phyloP scores from a whole-genome alignment of 2,888 invertebrate species.

The Branchellion lobata region DNA sequence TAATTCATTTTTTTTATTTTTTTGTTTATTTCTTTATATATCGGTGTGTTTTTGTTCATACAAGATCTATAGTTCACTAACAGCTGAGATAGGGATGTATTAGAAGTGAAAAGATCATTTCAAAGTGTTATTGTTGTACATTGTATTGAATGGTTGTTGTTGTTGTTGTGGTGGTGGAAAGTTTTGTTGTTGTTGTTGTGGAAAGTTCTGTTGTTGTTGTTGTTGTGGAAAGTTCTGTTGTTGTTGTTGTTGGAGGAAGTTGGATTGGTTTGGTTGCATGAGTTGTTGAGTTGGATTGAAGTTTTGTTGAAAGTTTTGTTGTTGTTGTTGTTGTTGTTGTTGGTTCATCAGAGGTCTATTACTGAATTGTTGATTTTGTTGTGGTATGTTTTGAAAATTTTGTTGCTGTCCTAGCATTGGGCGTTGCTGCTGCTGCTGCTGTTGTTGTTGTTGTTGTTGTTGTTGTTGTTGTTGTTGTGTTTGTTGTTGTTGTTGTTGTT shows the following conservation, averaged over 20 bases:
- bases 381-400: neutral
- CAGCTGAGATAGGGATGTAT: too few relatives aligned
- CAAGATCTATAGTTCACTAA: too few relatives aligned
- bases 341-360: neutral
- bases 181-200: slow-evolving; percentile 9
- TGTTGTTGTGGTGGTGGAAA: too few relatives aligned
- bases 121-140: neutral
- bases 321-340: slow-evolving; percentile 33
- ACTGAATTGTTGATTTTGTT: neutral
- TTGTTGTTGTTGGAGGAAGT: slow-evolving; percentile 19
- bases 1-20: neutral
- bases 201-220: slow-evolving; percentile 2
- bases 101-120: too few relatives aligned
- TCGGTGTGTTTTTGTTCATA: too few relatives aligned
- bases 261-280: slow-evolving; percentile 15
- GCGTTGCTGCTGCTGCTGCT: slow-evolving; percentile 20
- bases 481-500: slow-evolving; percentile 20
- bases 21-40: neutral
- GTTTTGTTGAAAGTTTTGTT: neutral
- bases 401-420: neutral
- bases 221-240: slow-evolving; percentile 4
- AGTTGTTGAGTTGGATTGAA: neutral
- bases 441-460: neutral
- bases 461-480: slow-evolving; percentile 21
- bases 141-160: slow-evolving; percentile 13